A percentile compares a stretch with the other conserved stretches of the same genome.
phyloP scores from a whole-genome alignment of 2,888 invertebrate species.

The Hirtodrosophila trivittata region DNA sequence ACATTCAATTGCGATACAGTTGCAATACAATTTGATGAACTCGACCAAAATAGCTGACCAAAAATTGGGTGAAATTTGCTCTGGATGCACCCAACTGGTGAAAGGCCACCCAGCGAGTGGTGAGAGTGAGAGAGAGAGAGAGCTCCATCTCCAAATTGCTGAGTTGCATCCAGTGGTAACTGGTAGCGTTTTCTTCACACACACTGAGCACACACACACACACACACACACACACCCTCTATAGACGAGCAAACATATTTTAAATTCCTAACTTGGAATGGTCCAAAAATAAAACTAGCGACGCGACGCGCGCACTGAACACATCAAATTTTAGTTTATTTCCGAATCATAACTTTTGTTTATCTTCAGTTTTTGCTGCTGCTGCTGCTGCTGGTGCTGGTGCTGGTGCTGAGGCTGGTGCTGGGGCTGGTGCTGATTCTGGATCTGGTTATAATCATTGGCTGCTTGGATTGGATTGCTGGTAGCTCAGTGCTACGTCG shows the following conservation, averaged over 20 bases:
- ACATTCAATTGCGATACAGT: conserved; percentile 12
- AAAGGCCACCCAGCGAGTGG: conserved; percentile 4
- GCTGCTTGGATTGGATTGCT: conserved; percentile 11
- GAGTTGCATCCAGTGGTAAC: conserved; percentile 2
- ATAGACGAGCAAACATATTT: conserved; percentile 14
- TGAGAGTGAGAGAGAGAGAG: background rate
- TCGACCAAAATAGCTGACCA: conserved; percentile 10
- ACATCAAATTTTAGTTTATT: conserved; percentile 72
- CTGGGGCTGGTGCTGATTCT: conserved; percentile 20
- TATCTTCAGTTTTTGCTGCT: conserved; percentile 52
- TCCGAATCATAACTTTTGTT: conserved; percentile 76
- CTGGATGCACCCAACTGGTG: no score
- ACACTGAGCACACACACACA: background rate
- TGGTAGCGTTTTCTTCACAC: background rate
- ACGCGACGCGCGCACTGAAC: conserved; percentile 54
- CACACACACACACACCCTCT: background rate
- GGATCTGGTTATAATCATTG: conserved; percentile 26
- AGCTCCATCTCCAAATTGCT: background rate
- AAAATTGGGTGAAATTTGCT: background rate
- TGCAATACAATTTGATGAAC: conserved; percentile 24
- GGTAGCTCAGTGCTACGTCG: conserved; percentile 49
- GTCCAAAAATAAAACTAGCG: conserved; percentile 46
- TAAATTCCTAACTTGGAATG: conserved; percentile 38
- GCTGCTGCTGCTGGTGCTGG: conserved; percentile 28
- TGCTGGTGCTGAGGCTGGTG: conserved; percentile 7